These are phyloP conservation scores for Arremon brunneinucha DNA, from an alignment of 2,797 vertebrate species.

Conservation along the genomic window DNA sequence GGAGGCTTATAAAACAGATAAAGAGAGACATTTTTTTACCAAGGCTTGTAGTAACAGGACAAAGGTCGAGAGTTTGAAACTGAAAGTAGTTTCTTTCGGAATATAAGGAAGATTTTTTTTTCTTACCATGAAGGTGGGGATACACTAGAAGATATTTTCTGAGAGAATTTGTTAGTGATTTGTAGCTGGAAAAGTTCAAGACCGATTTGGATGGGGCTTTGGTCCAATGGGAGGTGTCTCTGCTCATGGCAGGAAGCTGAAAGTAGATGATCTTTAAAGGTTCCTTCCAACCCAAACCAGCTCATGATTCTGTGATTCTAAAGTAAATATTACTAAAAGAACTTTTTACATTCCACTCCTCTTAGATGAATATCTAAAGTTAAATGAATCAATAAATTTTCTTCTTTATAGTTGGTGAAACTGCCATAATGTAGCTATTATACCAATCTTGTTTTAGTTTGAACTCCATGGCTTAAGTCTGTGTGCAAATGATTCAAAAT, in stretches of 20 bases:
- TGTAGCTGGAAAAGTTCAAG: not conserved
- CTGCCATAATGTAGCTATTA: not conserved
- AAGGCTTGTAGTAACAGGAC: not conserved
- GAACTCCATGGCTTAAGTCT: not conserved
- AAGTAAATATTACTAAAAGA: not conserved
- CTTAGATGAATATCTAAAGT: not conserved
- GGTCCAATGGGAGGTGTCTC: not conserved
- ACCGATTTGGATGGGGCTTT: accelerated
- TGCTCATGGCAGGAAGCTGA: accelerated
- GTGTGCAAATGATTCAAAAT: not conserved
- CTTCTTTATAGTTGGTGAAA: not conserved
- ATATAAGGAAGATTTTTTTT: not conserved
- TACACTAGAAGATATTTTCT: not conserved
- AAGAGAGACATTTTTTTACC: not conserved
- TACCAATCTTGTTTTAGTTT: not conserved
- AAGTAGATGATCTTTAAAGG: not conserved
- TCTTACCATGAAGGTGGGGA: accelerated
- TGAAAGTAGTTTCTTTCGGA: not conserved
- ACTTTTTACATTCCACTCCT: not conserved
- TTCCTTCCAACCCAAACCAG: not conserved
- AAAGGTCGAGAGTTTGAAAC: not conserved
- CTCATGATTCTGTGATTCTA: not conserved
- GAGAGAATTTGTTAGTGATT: not conserved
- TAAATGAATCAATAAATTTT: not conserved
- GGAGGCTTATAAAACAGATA: not conserved